These are phyloP conservation scores for Sinohyriopsis cumingii DNA, from an alignment of 2,888 invertebrate species.

Conservation along the genomic window DNA sequence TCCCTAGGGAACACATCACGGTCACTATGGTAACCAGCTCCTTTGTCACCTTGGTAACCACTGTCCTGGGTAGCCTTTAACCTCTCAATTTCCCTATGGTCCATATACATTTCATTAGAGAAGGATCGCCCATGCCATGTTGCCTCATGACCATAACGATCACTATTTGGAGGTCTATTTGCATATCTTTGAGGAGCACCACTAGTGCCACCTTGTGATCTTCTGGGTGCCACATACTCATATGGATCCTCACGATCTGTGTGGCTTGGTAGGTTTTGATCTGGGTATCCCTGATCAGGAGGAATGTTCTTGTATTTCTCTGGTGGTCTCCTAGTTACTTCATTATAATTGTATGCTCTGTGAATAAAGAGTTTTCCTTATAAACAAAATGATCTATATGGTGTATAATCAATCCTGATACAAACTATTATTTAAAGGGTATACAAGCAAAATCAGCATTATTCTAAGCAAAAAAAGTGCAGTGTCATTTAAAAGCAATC, in stretches of 20 bases:
- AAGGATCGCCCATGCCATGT: slow-evolving; percentile 49
- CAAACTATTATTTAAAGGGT: neutral
- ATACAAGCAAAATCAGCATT: neutral
- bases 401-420: neutral
- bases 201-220: slow-evolving; percentile 11
- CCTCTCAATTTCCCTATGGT: slow-evolving; percentile 54
- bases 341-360: slow-evolving; percentile 44
- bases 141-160: slow-evolving; percentile 14
- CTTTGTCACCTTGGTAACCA: slow-evolving; percentile 12
- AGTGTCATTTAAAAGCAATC: slow-evolving; percentile 1
- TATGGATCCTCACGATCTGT: slow-evolving; percentile 52
- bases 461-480: neutral
- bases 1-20: slow-evolving; percentile 30
- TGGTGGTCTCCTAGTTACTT: slow-evolving; percentile 33
- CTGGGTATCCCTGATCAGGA: slow-evolving; percentile 17
- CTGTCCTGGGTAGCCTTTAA: slow-evolving; percentile 33
- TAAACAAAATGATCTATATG: neutral
- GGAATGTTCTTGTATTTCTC: slow-evolving; percentile 31
- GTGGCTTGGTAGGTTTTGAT: slow-evolving; percentile 18
- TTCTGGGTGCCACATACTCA: slow-evolving; percentile 53
- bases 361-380: slow-evolving; percentile 9
- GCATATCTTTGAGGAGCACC: slow-evolving; percentile 11
- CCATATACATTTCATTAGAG: slow-evolving; percentile 67
- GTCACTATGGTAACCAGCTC: slow-evolving; percentile 17
- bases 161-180: slow-evolving; percentile 20